phyloP scores from a whole-genome alignment of 2,888 invertebrate species.

The Pilophorus perplexus region DNA sequence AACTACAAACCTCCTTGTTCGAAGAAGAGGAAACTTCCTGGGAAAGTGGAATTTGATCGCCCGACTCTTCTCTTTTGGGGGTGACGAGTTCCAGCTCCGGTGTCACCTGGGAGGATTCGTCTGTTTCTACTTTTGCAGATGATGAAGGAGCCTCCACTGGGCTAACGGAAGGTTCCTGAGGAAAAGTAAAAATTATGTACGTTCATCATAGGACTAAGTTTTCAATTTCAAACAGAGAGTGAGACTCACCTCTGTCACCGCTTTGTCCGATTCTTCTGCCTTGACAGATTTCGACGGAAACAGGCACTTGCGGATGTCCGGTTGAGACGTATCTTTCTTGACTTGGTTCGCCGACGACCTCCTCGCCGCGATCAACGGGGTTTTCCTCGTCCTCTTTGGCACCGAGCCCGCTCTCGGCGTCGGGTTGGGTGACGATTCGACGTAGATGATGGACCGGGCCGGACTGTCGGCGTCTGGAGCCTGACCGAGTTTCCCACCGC shows the following conservation, averaged over 20 bases:
- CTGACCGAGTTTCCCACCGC: neutral
- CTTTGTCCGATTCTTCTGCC: too few relatives aligned
- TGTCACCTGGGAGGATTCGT: neutral
- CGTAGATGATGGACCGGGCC: constrained; percentile 12
- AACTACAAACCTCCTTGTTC: too few relatives aligned
- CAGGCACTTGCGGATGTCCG: constrained; percentile 27
- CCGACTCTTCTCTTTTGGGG: neutral
- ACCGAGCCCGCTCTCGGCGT: neutral
- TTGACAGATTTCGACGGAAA: constrained; percentile 7
- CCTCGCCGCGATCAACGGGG: constrained; percentile 3
- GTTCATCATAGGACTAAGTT: too few relatives aligned
- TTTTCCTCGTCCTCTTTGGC: neutral
- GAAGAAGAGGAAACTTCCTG: neutral
- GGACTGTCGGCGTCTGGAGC: constrained; percentile 7
- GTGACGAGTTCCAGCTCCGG: neutral
- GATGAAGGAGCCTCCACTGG: too few relatives aligned
- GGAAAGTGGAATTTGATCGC: neutral
- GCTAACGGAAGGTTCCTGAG: too few relatives aligned
- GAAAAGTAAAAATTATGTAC: too few relatives aligned
- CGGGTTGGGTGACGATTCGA: neutral
- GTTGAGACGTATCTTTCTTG: neutral
- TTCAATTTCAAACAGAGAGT: too few relatives aligned
- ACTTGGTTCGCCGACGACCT: neutral
- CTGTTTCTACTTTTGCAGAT: too few relatives aligned
- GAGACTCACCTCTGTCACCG: too few relatives aligned